A percentile compares a stretch with the other conserved stretches of the same genome.
These are phyloP conservation scores for Orthosia cruda DNA, from an alignment of 2,888 invertebrate genomes.

Conservation along the genomic window DNA sequence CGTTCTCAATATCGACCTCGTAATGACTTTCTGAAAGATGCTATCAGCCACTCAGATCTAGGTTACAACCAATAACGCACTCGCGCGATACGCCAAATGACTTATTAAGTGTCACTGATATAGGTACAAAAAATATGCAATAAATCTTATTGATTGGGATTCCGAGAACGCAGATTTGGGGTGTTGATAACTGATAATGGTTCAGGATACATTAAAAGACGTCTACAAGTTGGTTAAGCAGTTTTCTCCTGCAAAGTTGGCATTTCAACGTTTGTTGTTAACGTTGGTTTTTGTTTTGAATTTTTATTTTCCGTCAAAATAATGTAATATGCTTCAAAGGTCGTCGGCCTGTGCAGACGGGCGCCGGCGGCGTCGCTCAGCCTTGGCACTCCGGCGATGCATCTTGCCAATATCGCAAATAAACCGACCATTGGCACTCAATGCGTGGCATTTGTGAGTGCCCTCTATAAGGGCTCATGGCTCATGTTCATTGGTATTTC, in stretches of 20 bases:
- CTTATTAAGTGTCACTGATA: slow-evolving; percentile 71
- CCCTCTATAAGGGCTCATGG: slow-evolving; percentile 83
- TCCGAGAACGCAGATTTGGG: slow-evolving; percentile 55
- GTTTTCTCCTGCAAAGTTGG: background rate
- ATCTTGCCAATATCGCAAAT: slow-evolving; percentile 90
- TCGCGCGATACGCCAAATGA: slow-evolving; percentile 74
- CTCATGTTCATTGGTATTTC: slow-evolving; percentile 77
- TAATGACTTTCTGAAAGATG: slow-evolving; percentile 77
- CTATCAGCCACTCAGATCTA: slow-evolving; percentile 80
- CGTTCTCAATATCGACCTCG: slow-evolving; percentile 68
- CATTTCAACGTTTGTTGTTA: too few relatives aligned
- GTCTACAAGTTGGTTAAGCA: background rate
- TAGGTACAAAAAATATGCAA: slow-evolving; percentile 53
- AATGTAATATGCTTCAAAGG: slow-evolving; percentile 75
- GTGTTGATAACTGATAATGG: slow-evolving; percentile 46
- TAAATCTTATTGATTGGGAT: slow-evolving; percentile 59
- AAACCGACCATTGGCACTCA: slow-evolving; percentile 89
- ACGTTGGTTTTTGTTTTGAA: background rate
- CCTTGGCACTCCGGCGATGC: slow-evolving; percentile 83
- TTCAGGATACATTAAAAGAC: background rate
- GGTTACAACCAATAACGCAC: slow-evolving; percentile 77
- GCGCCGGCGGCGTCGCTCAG: slow-evolving; percentile 84
- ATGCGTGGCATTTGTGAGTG: slow-evolving; percentile 84
- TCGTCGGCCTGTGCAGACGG: slow-evolving; percentile 82
- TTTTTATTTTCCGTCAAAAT: slow-evolving; percentile 31